Base-by-base conservation (phyloP, 2,113 vertebrate species). In the Vireo altiloquus region DNA sequence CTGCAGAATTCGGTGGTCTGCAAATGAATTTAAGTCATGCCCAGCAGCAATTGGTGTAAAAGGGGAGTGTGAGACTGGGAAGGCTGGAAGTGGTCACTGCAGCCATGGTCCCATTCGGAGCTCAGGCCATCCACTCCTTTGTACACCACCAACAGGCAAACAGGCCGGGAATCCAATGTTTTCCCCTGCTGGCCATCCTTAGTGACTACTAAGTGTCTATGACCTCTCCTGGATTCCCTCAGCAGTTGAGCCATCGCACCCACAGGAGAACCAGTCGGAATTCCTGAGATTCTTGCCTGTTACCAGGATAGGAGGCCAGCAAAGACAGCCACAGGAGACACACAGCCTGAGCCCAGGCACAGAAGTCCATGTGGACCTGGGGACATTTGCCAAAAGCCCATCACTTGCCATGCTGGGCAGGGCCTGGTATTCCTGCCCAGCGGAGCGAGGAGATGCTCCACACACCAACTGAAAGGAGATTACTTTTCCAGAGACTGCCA, bases 251-350 rank as follows among this genome's bases (percentile, higher is more conserved):
- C 52, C 65, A 11, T 13, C 4, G 16, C 42, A 56, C 33, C 2
- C 8, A 24, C 42, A 23, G 0, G 7, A 33, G 52, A 61, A 72
- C 65, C 31, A 44, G 30, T 2, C 7, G 0, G 35, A 76, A 68
- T n/a, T 82, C 60, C 74, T 33, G 59, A 64, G 74, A 57, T 6
- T 54, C 68, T 14, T 4, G 40, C 59, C 40, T 17, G 19, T 75
- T 77, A 28, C 14, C 50, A 37, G 61, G 33, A 56, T 46, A 49
- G 63, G 21, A 83, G 21, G 23, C 33, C 65, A 76, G 53, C 50
- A 27, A 54, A 50, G 17, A 28, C 30, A 84, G 40, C 40, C 66
- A 2, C 0, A 37, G n/a, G 25, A 82, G 27, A 33, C 44, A 50
- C 37, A 8, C 11, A 14, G 20, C 52, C 82, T 76, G 71, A 35